phyloP scores from a whole-genome alignment of 1,140 invertebrate species.

The Cecropterus lyciades region DNA sequence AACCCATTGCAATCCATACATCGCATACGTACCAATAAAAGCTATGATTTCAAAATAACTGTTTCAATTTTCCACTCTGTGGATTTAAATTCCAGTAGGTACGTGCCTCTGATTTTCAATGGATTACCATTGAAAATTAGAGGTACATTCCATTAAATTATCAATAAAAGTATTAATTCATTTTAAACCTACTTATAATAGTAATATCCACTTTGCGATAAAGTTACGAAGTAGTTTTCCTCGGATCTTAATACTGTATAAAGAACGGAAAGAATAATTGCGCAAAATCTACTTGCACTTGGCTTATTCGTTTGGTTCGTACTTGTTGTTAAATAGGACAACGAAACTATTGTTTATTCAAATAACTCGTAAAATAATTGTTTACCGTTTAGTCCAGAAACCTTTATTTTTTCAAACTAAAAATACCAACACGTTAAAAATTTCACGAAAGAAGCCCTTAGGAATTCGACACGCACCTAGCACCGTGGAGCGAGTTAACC shows the following conservation, averaged over 20 bases:
- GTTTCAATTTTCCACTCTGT: background rate
- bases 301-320: background rate
- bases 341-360: background rate
- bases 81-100: too few species aligned
- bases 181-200: too few species aligned
- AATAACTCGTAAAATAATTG: background rate
- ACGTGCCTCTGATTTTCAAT: too few species aligned
- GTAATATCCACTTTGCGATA: too few species aligned
- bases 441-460: conserved; percentile 7
- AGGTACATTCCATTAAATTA: too few species aligned
- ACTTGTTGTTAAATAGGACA: background rate
- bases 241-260: too few species aligned
- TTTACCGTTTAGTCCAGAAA: conserved; percentile 9
- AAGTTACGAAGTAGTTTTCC: too few species aligned
- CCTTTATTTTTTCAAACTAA: background rate
- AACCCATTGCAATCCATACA: conserved; percentile 40
- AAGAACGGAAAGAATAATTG: too few species aligned
- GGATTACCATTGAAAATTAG: too few species aligned
- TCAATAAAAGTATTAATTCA: too few species aligned
- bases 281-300: background rate
- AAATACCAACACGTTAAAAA: conserved; percentile 12
- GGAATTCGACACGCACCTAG: conserved; percentile 29
- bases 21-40: background rate
- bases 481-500: conserved; percentile 22
- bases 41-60: background rate